Base-by-base conservation (phyloP, 2,888 invertebrate species). In the Sacculina carcini region DNA sequence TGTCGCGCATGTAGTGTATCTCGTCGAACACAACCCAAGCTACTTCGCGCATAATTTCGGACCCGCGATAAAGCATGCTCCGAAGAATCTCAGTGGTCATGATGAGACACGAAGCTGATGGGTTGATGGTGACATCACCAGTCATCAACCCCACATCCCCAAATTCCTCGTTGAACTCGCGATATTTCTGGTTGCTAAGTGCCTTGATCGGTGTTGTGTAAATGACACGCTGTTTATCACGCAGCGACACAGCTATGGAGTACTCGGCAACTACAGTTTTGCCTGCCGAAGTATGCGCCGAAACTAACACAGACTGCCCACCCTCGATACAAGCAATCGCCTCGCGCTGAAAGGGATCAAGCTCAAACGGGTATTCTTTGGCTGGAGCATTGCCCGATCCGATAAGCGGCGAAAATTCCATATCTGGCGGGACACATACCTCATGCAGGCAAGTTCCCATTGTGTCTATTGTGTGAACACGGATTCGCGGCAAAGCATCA, bases 21-120 rank as follows among this genome's bases (percentile, higher is more conserved):
- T 99, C 98, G 64, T 99, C 98, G 69, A 99, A 99, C 51, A 99
- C 73, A 2, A 99, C 98, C 98, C 98, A 99, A 48, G 94, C 96
- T 1, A 99, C 94, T 73, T 99, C 98, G 54, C 94, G 74, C 84
- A 94, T 94, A 23, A 99, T 79, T 72, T 98, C 94, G 36, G 92
- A 92, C 48, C 98, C 98, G 62, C 96, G 73, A 63, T 98, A 99
- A 52, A 99, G 69, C 98, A 99, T 98, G 61, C 90, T 92, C 56
- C 98, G 73, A 55, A 99, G 69, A 73, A 99, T 99, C 79, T 99
- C 98, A n/a, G 98, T 99, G 0, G 98, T 99, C 98, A 99, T 99
- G 58, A 99, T 92, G 34, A 99, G 74, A 66, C 94, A 89, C 51
- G 90, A 90, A 14, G 98, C 98, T 32, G 82, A 80, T 5, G 96